These are phyloP conservation scores for Embiotoca jacksoni DNA, from an alignment of 2,113 vertebrate genomes.

Conservation along the genomic window DNA sequence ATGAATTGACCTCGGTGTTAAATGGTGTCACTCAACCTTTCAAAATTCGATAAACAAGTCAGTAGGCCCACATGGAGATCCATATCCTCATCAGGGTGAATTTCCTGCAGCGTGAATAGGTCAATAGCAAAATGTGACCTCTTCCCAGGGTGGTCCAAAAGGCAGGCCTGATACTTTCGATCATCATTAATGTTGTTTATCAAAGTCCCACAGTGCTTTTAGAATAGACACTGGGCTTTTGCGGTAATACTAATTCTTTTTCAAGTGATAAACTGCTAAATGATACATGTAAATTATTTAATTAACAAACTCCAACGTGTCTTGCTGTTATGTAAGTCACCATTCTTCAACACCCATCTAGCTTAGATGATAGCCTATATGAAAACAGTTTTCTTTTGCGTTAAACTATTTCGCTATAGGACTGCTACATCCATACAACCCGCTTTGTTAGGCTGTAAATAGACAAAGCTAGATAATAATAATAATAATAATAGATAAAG, in stretches of 20 bases:
- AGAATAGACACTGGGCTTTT: no score
- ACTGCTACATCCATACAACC: no score
- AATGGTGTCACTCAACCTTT: conserved; percentile 79
- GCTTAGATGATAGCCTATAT: background rate
- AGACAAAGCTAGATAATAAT: no score
- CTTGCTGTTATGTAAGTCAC: background rate
- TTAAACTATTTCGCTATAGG: no score
- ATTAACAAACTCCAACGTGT: background rate
- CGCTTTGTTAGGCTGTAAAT: no score
- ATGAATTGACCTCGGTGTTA: conserved; percentile 77
- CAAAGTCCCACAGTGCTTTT: background rate
- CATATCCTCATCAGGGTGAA: conserved; percentile 62
- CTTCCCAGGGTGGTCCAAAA: conserved; percentile 20
- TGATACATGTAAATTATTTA: background rate
- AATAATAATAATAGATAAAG: no score
- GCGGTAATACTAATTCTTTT: background rate
- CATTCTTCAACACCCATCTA: background rate
- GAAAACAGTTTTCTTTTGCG: background rate
- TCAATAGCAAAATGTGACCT: conserved; percentile 54
- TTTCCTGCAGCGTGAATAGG: conserved; percentile 69
- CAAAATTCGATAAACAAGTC: conserved; percentile 77
- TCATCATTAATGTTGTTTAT: background rate
- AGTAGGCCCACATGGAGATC: conserved; percentile 49
- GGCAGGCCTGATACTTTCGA: background rate
- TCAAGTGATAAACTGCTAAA: background rate